A percentile compares a stretch with the other conserved stretches of the same genome.
Conservation (phyloP, 1,140 invertebrate genomes). For the Heliconius hewitsoni region DNA sequence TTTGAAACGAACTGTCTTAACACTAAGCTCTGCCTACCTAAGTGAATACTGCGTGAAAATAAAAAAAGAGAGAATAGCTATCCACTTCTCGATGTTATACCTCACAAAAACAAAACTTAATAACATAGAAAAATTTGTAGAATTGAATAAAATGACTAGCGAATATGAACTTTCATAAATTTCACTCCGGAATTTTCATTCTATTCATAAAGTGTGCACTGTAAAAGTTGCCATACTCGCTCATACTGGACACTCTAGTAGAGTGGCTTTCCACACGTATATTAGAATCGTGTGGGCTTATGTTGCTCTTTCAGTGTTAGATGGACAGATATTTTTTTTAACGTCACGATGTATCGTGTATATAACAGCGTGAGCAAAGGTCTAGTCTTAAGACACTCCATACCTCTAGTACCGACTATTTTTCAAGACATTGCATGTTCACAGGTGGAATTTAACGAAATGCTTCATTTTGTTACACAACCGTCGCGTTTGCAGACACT, state of each 20-base stretch:
- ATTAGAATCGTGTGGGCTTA: not conserved
- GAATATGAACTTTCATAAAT: conserved; percentile 4
- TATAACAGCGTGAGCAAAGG: not conserved
- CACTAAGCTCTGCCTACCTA: too few relatives aligned
- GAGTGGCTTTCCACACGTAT: conserved; percentile 4
- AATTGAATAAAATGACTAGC: conserved; percentile 10
- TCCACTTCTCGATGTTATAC: not conserved
- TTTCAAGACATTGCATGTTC: too few relatives aligned
- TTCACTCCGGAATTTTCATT: conserved; percentile 2
- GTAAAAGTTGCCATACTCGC: not conserved
- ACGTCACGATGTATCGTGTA: not conserved
- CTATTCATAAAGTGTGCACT: conserved; percentile 6
- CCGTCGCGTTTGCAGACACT: too few relatives aligned
- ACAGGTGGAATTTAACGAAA: too few relatives aligned
- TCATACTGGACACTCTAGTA: not conserved
- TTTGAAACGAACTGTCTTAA: too few relatives aligned
- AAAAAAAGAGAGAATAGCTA: too few relatives aligned
- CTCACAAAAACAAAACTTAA: not conserved
- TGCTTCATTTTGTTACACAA: too few relatives aligned
- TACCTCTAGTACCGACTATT: too few relatives aligned
- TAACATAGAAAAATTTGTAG: not conserved
- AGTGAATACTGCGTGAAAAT: too few relatives aligned
- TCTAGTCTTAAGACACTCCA: too few relatives aligned
- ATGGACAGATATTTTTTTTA: not conserved
- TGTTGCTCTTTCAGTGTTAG: not conserved